Base-by-base conservation (phyloP, 2,113 vertebrate species). In the Nyctereutes procyonoides region DNA sequence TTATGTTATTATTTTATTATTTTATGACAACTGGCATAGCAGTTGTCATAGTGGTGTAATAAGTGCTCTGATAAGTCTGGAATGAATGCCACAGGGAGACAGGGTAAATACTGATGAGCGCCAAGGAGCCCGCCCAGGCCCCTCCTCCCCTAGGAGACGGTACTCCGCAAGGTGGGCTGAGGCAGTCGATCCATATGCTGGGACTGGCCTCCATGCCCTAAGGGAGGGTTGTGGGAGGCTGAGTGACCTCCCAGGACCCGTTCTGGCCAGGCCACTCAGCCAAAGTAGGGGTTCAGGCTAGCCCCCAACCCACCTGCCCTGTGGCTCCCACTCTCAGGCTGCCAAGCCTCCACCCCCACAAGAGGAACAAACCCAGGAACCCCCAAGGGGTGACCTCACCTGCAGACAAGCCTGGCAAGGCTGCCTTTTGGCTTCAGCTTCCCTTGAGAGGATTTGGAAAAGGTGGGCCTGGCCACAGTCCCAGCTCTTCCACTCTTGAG, bases 31-130 rank as follows among this genome's bases (percentile, higher is more conserved):
- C 51, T 2, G 2, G 15, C 1, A 12, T 11, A 85, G 2, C 11
- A 12, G 0, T 35, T 43, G 14, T 26, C 28, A 2, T 9, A 0
- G 55, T 3, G 12, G 14, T 35, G 38, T 2, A 38, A 1, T 26
- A 30, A 10, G 48, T 10, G 22, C 8, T 8, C 71, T 13, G 28
- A 58, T 1, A 3, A 43, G 53, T 17, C 35, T 8, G 53, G 43
- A 32, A 30, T 7, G 86, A 43, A 1, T 6, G 65, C 8, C 53
- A 1, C 12, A 35, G 56, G 22, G 55, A 92, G 43, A 93, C 35
- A 53, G 38, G 15, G 56, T 1, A 5, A 48, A 35, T 0, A 26
- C 55, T 35, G 8, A 14, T 8, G 17, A 81, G 60, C 0, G 10
- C 81, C 0, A 1, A 28, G 32, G 9, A 43, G 35, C 3, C 19